Conservation (phyloP, 2,113 vertebrate genomes). For the Hippocampus barbouri region DNA sequence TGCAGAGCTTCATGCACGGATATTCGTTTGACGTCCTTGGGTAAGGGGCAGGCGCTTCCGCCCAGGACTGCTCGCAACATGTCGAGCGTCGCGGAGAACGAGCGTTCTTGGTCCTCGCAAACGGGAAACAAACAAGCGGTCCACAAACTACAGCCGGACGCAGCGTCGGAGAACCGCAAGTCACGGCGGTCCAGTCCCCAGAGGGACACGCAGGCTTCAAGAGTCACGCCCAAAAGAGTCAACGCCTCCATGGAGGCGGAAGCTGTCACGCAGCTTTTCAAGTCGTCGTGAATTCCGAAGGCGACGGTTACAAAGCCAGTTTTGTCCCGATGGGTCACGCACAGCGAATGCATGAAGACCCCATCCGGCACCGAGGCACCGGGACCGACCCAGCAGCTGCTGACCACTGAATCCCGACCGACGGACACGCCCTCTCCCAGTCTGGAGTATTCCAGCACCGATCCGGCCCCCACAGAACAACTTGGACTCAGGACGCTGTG, state of each 20-base stretch:
- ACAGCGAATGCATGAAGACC: slow-evolving; percentile 81
- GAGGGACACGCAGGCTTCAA: slow-evolving; percentile 70
- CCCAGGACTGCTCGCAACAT: slow-evolving; percentile 75
- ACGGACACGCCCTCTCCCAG: slow-evolving; percentile 73
- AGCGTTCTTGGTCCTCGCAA: slow-evolving; percentile 72
- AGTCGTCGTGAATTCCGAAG: slow-evolving; percentile 78
- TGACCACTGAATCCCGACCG: slow-evolving; percentile 78
- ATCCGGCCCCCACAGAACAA: slow-evolving; percentile 69
- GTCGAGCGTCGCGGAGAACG: slow-evolving; percentile 70
- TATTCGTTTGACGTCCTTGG: slow-evolving; percentile 58
- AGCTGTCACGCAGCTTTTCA: slow-evolving; percentile 73
- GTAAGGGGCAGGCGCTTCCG: slow-evolving; percentile 48
- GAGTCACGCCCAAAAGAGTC: slow-evolving; percentile 68
- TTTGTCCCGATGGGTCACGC: slow-evolving; percentile 55
- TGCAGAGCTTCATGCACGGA: slow-evolving; percentile 84
- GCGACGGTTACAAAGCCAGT: slow-evolving; percentile 74
- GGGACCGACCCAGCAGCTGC: slow-evolving; percentile 67
- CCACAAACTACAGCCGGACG: slow-evolving; percentile 76
- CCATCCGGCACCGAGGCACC: slow-evolving; percentile 65
- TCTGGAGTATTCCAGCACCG: slow-evolving; percentile 83
- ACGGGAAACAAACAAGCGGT: slow-evolving; percentile 82
- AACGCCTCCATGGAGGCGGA: slow-evolving; percentile 62
- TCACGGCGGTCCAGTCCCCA: slow-evolving; percentile 73
- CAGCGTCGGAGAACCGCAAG: slow-evolving; percentile 74
- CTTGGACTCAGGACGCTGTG: slow-evolving; percentile 75